Conservation (phyloP, 2,888 invertebrate species). For the Drosophila quinaria region DNA sequence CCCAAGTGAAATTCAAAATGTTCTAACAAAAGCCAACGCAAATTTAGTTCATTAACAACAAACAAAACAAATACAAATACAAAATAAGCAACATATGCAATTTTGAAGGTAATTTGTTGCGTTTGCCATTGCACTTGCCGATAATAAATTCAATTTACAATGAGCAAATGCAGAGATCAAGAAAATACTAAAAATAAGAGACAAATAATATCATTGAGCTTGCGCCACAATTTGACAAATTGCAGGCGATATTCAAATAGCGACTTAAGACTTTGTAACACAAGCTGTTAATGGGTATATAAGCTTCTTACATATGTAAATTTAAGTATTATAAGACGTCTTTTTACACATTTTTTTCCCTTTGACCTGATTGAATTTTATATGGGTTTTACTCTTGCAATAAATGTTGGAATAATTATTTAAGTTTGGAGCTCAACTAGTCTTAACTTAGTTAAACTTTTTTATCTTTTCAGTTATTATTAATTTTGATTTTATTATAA, state of each 20-base stretch:
- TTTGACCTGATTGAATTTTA: too few relatives aligned
- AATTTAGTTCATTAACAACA: slow-evolving; percentile 53
- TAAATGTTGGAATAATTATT: too few relatives aligned
- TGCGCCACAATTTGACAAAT: slow-evolving; percentile 64
- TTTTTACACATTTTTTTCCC: too few relatives aligned
- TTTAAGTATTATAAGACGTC: too few relatives aligned
- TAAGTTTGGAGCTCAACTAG: too few relatives aligned
- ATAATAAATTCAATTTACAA: slow-evolving; percentile 54
- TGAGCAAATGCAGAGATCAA: slow-evolving; percentile 33
- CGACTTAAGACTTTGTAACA: slow-evolving; percentile 2
- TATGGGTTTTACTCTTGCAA: too few relatives aligned
- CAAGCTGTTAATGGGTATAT: neutral
- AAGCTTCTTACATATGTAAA: too few relatives aligned
- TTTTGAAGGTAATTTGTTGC: slow-evolving; percentile 55
- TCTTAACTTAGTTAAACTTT: too few relatives aligned
- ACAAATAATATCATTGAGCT: slow-evolving; percentile 42
- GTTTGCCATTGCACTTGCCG: slow-evolving; percentile 58
- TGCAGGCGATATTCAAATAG: slow-evolving; percentile 64
- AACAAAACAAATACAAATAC: slow-evolving; percentile 24
- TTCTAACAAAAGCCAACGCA: slow-evolving; percentile 26
- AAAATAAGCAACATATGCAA: slow-evolving; percentile 13
- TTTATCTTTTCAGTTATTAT: too few relatives aligned
- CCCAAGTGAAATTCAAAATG: slow-evolving; percentile 41
- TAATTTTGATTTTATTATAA: too few relatives aligned
- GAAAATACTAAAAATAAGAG: slow-evolving; percentile 19